Evolutionary conservation across 2,113 vertebrate genomes (phyloP).

Genomic region (Anoura caudifer): DNA sequence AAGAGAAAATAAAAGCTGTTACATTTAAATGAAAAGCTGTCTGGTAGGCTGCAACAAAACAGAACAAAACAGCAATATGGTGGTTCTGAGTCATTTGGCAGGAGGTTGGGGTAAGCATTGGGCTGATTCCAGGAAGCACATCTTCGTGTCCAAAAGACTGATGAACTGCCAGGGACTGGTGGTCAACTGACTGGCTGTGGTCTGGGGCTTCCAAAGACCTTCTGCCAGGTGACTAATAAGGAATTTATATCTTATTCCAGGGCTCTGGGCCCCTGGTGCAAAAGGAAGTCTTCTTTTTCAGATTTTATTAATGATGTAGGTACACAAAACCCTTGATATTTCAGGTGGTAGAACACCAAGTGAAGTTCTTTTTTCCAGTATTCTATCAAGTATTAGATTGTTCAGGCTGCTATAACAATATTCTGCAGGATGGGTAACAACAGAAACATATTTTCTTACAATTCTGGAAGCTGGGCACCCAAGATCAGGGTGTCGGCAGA

Average conservation of each 20-base stretch:
- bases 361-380: not conserved
- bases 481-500: not conserved
- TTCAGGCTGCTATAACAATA: not conserved
- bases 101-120: not conserved
- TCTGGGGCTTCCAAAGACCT: not conserved
- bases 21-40: not conserved
- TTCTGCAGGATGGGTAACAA: not conserved
- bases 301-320: not conserved
- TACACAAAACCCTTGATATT: not conserved
- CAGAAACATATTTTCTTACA: not conserved
- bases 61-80: not conserved
- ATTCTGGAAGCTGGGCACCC: not conserved
- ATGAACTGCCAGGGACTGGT: not conserved
- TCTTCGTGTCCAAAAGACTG: not conserved
- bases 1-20: not conserved
- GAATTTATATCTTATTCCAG: not conserved
- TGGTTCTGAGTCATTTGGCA: not conserved
- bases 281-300: not conserved
- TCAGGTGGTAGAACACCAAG: not conserved
- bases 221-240: not conserved
- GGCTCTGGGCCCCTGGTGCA: not conserved
- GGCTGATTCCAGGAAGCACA: not conserved
- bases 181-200: not conserved
- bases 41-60: not conserved
- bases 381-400: not conserved